Evolutionary conservation across 2,888 invertebrate species (phyloP), one percentile per base, ranked within the genome.

Genomic region (Eupeodes latifasciatus): DNA sequence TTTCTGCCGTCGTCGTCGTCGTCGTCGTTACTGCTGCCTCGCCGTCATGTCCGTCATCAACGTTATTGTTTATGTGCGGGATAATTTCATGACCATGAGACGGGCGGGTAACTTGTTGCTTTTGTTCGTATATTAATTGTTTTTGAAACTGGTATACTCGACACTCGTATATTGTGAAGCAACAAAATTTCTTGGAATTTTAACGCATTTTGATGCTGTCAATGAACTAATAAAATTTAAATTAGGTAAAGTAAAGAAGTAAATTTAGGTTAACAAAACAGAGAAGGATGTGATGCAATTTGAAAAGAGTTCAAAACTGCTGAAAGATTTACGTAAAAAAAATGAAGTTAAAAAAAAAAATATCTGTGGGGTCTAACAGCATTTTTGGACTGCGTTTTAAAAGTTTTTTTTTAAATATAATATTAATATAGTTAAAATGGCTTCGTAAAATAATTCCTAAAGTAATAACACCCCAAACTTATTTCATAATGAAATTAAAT

Each of bases 81-180:
- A 78, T 80, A 64, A 84, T 61, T 61, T 59, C 19, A 47, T 59
- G 47, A 59, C 34, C 66, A 49, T 67, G 77, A 64, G 62, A 44
- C 57, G 59, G 74, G 72, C 51, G 71, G 62, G 34, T 71, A 40
- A 72, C 40, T 66, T 81, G 12, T 66, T 81, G 12, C 84, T 78
- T 84, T 88, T 84, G 81, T 88, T 84, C 77, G 74, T 53, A 14
- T 85, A 14, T 85, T 88, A 88, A 88, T 88, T 88, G 88, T 85
- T 66, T 27, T 66, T 71, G 85, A 81, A 88, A 88, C 85, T 88
- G 88, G 88, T 78, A 85, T 75, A 27, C 27, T 27, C 27, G 27
- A 27, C 27, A 27, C 27, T 27, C 27, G 27, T 27, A 3, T 27
- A 27, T 27, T 27, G 27, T 81, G 81, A 74, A 71, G 78, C 66